phyloP scores from a whole-genome alignment of 1,140 invertebrate genomes.

The Macrostomum lignano region DNA sequence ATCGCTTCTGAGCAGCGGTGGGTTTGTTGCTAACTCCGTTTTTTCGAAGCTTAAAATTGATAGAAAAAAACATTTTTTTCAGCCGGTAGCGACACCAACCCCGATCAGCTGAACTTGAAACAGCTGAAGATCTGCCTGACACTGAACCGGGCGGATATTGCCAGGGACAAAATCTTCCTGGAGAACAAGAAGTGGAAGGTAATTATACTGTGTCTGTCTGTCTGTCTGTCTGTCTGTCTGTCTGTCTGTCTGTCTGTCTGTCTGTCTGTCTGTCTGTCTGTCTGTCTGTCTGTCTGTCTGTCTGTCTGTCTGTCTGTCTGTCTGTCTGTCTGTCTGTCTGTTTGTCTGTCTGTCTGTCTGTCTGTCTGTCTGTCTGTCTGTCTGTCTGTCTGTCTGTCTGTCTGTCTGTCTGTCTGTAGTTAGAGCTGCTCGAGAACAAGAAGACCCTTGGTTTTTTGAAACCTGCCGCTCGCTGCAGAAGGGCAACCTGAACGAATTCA shows the following conservation, averaged over 20 bases:
- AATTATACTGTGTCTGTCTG: background rate
- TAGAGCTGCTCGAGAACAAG: too few relatives aligned
- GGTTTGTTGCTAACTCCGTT: too few relatives aligned
- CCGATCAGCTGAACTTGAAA: slow-evolving; percentile 25
- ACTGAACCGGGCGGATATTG: slow-evolving; percentile 30
- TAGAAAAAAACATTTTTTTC: background rate
- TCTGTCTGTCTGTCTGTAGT: too few relatives aligned
- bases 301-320: too few relatives aligned
- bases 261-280: too few relatives aligned
- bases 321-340: too few relatives aligned
- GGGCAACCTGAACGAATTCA: slow-evolving; percentile 44
- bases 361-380: slow-evolving; percentile 9
- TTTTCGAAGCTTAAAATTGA: too few relatives aligned
- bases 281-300: too few relatives aligned
- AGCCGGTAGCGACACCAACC: slow-evolving; percentile 1
- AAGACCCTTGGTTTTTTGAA: too few relatives aligned
- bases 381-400: slow-evolving; percentile 9
- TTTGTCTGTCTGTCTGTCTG: slow-evolving; percentile 5
- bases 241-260: slow-evolving; percentile 3
- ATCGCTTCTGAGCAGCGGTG: slow-evolving; percentile 10
- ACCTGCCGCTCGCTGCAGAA: too few relatives aligned
- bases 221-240: slow-evolving; percentile 1
- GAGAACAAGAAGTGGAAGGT: slow-evolving; percentile 7
- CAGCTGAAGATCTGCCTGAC: slow-evolving; percentile 13
- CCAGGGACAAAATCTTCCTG: slow-evolving; percentile 24